Percentiles rank a stretch among this genome's conserved stretches.
These are phyloP conservation scores for Petrosia ficiformis DNA, from an alignment of 37 sponge, comb jelly and placozoan genomes.

Conservation along the genomic window DNA sequence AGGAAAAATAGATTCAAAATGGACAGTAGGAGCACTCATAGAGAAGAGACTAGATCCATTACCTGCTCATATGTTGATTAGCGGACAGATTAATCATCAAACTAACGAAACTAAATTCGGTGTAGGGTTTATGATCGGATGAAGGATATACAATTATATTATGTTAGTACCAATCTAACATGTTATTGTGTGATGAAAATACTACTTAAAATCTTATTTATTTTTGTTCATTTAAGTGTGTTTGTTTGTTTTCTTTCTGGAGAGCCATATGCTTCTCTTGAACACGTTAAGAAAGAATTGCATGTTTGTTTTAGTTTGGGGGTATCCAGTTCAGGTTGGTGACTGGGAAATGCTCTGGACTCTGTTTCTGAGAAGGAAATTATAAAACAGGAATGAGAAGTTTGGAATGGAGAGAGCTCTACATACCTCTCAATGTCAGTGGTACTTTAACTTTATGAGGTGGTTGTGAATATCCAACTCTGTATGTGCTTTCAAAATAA, in stretches of 20 bases:
- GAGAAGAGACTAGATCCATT: slow-evolving; percentile 92
- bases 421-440: background rate
- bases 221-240: background rate
- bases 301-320: slow-evolving; percentile 54
- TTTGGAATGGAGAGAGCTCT: background rate
- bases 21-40: slow-evolving; percentile 63
- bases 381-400: background rate
- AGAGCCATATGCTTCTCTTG: slow-evolving; percentile 55
- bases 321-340: slow-evolving; percentile 81
- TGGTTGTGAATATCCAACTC: slow-evolving; percentile 22
- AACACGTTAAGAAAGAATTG: slow-evolving; percentile 61
- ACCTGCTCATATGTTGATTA: slow-evolving; percentile 74
- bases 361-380: slow-evolving; percentile 18
- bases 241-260: background rate
- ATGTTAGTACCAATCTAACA: background rate
- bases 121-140: slow-evolving; percentile 36
- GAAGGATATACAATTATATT: background rate
- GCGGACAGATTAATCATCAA: slow-evolving; percentile 82
- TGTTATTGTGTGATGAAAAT: background rate
- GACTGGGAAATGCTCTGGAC: slow-evolving; percentile 66
- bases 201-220: background rate
- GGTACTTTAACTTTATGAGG: slow-evolving; percentile 2
- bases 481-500: slow-evolving; percentile 80
- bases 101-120: slow-evolving; percentile 86
- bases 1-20: slow-evolving; percentile 69